Percentiles rank a stretch among this genome's conserved stretches.
phyloP scores from a whole-genome alignment of 2,113 vertebrate species.

The Chionis minor region DNA sequence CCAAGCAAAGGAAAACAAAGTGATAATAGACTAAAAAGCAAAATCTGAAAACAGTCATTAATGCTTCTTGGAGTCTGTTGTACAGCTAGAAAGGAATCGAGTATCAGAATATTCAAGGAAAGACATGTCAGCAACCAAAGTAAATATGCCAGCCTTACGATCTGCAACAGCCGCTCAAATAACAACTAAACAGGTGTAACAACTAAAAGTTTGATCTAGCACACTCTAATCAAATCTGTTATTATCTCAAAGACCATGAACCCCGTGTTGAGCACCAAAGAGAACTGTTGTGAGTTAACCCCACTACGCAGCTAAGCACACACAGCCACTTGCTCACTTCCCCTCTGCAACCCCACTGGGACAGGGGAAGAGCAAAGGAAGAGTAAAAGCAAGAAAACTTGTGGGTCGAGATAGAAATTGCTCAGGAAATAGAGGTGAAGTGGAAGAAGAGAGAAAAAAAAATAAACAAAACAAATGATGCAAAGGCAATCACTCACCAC shows the following conservation, averaged over 20 bases:
- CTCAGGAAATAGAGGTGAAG: neutral
- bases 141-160: neutral
- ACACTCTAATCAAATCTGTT: neutral
- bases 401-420: neutral
- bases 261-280: neutral
- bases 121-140: neutral
- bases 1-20: neutral
- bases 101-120: neutral
- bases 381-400: neutral
- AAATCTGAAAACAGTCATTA: neutral
- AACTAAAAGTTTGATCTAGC: neutral
- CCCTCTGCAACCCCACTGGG: neutral
- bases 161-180: neutral
- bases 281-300: neutral
- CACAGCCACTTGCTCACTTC: rapidly evolving
- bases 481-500: neutral
- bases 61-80: neutral
- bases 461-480: neutral
- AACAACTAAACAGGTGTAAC: neutral
- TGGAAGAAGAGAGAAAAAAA: neutral
- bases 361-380: neutral
- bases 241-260: neutral
- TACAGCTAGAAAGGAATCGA: neutral
- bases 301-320: neutral
- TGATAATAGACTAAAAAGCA: neutral